These are phyloP conservation scores for Merodon equestris DNA, from an alignment of 2,888 invertebrate genomes.

Conservation along the genomic window DNA sequence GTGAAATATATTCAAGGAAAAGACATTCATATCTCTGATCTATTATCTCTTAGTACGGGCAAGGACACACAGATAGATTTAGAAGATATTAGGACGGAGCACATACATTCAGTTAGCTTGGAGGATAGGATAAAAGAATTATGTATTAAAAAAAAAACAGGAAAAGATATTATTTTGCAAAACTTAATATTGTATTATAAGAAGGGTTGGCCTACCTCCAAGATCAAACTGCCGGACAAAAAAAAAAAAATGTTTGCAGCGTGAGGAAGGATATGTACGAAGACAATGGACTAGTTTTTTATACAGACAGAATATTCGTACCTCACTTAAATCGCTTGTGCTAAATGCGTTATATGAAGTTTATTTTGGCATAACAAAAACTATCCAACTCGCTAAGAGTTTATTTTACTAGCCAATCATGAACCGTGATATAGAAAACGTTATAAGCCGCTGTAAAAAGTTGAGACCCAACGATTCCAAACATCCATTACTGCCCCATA, in stretches of 20 bases:
- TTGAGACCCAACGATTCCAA: slow-evolving; percentile 1
- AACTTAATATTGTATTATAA: slow-evolving; percentile 1
- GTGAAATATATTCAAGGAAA: slow-evolving; percentile 20
- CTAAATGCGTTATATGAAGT: slow-evolving; percentile 10
- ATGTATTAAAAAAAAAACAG: background rate
- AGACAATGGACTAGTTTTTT: slow-evolving; percentile 28
- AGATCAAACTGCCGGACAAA: background rate
- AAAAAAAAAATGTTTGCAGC: background rate
- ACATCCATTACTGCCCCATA: background rate
- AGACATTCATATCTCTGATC: slow-evolving; percentile 18
- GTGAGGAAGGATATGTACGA: background rate
- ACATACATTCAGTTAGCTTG: slow-evolving; percentile 14
- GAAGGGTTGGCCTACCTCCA: slow-evolving; percentile 4
- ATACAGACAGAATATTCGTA: slow-evolving; percentile 24
- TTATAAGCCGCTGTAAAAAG: slow-evolving; percentile 5
- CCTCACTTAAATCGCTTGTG: slow-evolving; percentile 1
- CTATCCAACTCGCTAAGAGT: slow-evolving; percentile 12
- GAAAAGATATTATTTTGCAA: background rate
- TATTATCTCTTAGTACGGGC: slow-evolving; percentile 15
- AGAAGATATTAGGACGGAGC: slow-evolving; percentile 6
- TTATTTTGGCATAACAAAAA: slow-evolving; percentile 40
- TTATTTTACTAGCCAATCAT: slow-evolving; percentile 17
- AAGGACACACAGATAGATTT: slow-evolving; percentile 6
- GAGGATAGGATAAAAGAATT: slow-evolving; percentile 13
- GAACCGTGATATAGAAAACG: slow-evolving; percentile 10